Base-by-base conservation (phyloP, 2,888 invertebrate species). In the Sylvicola fuscatus region DNA sequence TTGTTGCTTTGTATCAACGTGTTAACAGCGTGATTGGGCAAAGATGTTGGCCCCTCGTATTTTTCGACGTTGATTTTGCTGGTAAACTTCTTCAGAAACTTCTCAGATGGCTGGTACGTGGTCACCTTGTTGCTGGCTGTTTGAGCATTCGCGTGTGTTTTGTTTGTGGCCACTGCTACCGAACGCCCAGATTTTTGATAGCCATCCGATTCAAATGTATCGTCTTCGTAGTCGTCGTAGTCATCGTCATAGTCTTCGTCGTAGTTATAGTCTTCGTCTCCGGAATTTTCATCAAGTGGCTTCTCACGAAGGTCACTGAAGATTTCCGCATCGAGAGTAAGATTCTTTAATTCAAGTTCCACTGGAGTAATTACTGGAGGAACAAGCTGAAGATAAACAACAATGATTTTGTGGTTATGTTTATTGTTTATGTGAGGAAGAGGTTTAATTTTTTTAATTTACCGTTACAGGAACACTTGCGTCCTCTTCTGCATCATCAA, bases 21-120 rank as follows among this genome's bases (percentile, higher is more conserved):
- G 51, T 82, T 86, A 15, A 74, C 71, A 1, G 80, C 75, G 39
- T 70, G 70, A 16, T 65, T 66, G 2, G 76, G 70, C 39, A 76
- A 53, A 6, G 21, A 21, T 3, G 50, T 46, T 1, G 74, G 73
- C 1, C 67, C 66, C 50, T 78, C 78, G 51, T 84, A 87, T 50
- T 72, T 74, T 40, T 84, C 83, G 0, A 87, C 69, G 58, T 82
- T 86, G 16, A 90, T 82, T 60, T 78, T 84, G 43, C 80, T 70
- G 0, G 74, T 62, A 50, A 72, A 87, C 49, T 76, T 81, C 41
- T 74, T 72, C 40, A 83, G 72, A 0, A 84, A 50, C 47, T 89
- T 87, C 39, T 86, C 83, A 21, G 66, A 66, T 1, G 87, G 84
- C 52, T 89, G 87, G 49, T 66, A 84, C 38, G 64, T 67, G 33